These are phyloP conservation scores for Palaemon carinicauda DNA, from an alignment of 1,140 invertebrate genomes.

Conservation along the genomic window DNA sequence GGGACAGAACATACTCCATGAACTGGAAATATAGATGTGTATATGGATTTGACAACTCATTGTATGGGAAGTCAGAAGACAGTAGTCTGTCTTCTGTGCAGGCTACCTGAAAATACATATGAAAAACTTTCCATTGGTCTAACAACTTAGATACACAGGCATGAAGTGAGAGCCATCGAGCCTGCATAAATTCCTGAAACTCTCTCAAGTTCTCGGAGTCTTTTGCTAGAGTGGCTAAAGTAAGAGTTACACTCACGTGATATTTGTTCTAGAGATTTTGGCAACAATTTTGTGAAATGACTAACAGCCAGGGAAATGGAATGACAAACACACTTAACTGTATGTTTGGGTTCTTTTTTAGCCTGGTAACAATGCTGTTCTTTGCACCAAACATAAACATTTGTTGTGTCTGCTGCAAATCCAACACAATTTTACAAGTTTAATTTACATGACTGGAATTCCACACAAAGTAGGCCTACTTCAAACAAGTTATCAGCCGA, in stretches of 20 bases:
- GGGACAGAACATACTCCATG: conserved; percentile 8
- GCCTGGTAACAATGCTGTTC: not conserved
- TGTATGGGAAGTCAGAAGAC: conserved; percentile 10
- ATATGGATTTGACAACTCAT: not conserved
- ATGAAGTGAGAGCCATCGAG: conserved; percentile 13
- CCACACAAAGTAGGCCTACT: not conserved
- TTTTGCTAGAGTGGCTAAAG: not conserved
- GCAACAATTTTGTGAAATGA: not conserved
- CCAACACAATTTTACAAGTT: conserved; percentile 6
- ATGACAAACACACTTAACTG: conserved; percentile 15
- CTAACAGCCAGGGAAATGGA: conserved; percentile 11
- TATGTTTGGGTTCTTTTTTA: conserved; percentile 12
- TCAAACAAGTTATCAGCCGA: not conserved
- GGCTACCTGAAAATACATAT: conserved; percentile 22
- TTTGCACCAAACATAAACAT: conserved; percentile 8
- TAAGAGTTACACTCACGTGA: conserved; percentile 5
- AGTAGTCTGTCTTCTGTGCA: not conserved
- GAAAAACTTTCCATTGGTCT: conserved; percentile 10
- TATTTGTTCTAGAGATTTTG: conserved; percentile 12
- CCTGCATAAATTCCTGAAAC: conserved; percentile 16
- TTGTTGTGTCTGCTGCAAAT: not conserved
- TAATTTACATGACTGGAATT: not conserved
- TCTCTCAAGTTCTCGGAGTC: not conserved
- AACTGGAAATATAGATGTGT: conserved; percentile 33
- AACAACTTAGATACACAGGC: conserved; percentile 8